Evolutionary conservation across 2,797 vertebrate genomes (phyloP), one percentile per base, ranked within the genome.

Genomic region (Sciurus vulgaris): DNA sequence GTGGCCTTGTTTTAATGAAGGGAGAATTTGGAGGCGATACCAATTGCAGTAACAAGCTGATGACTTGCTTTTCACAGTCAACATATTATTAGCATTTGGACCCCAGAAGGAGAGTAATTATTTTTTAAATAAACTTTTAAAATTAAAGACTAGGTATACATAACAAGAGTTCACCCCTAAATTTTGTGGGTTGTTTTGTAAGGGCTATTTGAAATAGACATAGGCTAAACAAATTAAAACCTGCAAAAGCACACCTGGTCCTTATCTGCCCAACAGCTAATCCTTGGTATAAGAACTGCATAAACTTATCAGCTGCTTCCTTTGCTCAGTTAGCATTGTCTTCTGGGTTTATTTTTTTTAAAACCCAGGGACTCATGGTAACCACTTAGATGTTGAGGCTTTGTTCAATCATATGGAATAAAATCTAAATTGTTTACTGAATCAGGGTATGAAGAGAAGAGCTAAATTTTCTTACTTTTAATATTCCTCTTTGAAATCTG

Each of bases 181-280:
- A 17, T 95, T 97, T 20, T 67, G 44, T 78, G 35, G 38, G 70
- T 33, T 63, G 93, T 94, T 96, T 83, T 87, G 54, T 93, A 97
- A 97, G 94, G 5, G 30, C 97, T 97, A 97, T 98, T 99, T 98
- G 97, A 98, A 97, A 98, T 94, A 97, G 89, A 86, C 90, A 97
- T 97, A 99, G 99, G 99, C 99, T 99, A 99, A 99, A 99, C 99
- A 99, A 98, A 98, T 98, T 95, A 97, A 98, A 98, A 98, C 88
- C 96, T 98, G 98, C 97, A 93, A 98, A 98, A 99, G 98, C 98
- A 99, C 99, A 99, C 98, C 99, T 99, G 99, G 98, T 98, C 98
- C 98, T 99, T 99, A 99, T 99, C 99, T 98, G 97, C 98, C 98
- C 97, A 98, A 98, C 98, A 98, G 98, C 98, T 98, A 96, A 98